phyloP scores from a whole-genome alignment of 2,888 invertebrate species.

The Cylloceria caligata region DNA sequence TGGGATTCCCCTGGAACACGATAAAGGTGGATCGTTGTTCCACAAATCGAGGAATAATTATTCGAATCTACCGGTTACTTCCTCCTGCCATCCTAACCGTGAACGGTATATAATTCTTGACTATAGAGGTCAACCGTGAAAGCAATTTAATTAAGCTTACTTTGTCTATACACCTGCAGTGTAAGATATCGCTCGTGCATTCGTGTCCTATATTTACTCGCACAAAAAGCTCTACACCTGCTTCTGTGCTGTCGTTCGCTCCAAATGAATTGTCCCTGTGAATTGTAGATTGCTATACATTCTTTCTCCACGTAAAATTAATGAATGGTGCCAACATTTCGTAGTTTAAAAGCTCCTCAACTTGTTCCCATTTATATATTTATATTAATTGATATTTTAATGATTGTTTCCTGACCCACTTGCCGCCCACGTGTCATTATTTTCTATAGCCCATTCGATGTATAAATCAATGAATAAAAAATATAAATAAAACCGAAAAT shows the following conservation, averaged over 20 bases:
- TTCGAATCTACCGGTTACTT: slow-evolving; percentile 54
- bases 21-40: slow-evolving; percentile 59
- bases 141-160: slow-evolving; percentile 57
- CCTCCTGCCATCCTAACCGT: slow-evolving; percentile 4
- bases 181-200: slow-evolving; percentile 21
- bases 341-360: neutral
- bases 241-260: neutral
- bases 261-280: slow-evolving; percentile 17
- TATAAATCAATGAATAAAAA: slow-evolving; percentile 1
- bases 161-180: slow-evolving; percentile 12
- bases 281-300: slow-evolving; percentile 8
- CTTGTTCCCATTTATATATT: no score
- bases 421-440: no score
- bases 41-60: slow-evolving; percentile 63
- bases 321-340: neutral
- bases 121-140: neutral
- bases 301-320: neutral
- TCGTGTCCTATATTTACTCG: neutral
- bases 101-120: slow-evolving; percentile 52
- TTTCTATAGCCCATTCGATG: no score
- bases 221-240: slow-evolving; percentile 21
- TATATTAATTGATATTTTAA: no score
- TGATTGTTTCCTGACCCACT: no score
- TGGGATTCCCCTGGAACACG: slow-evolving; percentile 54
- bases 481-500: neutral